phyloP scores from a whole-genome alignment of 1,140 invertebrate genomes.

The Bombus confusus region DNA sequence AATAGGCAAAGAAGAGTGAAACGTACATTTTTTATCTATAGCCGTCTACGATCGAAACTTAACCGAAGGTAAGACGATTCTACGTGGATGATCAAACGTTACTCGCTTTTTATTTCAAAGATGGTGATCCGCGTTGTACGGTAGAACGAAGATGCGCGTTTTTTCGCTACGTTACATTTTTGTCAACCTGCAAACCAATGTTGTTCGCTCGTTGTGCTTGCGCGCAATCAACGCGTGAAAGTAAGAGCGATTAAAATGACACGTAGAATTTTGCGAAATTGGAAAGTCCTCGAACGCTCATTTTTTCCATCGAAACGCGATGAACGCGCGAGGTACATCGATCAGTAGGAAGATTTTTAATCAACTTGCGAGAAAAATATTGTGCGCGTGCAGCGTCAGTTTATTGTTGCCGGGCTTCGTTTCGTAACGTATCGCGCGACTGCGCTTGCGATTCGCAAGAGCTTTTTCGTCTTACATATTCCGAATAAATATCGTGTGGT shows the following conservation, averaged over 20 bases:
- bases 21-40: slow-evolving; percentile 27
- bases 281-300: rapidly evolving
- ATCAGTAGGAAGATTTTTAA: neutral
- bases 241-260: neutral
- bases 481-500: neutral
- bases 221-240: neutral
- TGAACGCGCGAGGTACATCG: neutral
- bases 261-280: neutral
- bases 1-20: slow-evolving; percentile 15
- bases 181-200: rapidly evolving
- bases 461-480: too few species aligned
- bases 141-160: neutral
- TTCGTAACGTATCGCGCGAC: too few species aligned
- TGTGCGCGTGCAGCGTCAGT: too few species aligned
- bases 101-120: neutral
- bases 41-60: neutral
- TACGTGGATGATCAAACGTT: neutral
- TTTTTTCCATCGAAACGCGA: neutral
- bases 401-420: too few species aligned
- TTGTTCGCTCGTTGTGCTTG: neutral
- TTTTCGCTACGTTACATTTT: neutral
- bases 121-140: neutral
- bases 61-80: slow-evolving; percentile 10
- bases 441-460: too few species aligned
- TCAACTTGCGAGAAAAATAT: neutral